Conservation (phyloP, 2,888 invertebrate species). For the Phorcus lineatus region DNA sequence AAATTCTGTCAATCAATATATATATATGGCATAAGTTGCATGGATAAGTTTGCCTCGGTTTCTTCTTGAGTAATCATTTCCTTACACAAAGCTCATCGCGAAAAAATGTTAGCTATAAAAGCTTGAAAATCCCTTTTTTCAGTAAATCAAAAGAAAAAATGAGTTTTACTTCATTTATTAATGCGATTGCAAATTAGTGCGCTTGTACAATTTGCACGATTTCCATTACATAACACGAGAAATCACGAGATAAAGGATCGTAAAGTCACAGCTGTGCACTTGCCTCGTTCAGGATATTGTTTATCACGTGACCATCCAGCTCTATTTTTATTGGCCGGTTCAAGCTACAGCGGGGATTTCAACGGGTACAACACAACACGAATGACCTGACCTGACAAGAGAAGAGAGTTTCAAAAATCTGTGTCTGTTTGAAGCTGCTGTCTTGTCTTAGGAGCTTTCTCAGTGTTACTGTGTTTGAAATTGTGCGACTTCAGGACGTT, state of each 20-base stretch:
- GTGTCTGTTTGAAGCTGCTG: constrained; percentile 12
- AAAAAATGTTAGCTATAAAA: no score
- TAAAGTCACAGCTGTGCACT: constrained; percentile 14
- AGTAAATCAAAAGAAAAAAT: not conserved
- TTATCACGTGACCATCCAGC: constrained; percentile 53
- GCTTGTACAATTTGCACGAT: constrained; percentile 3
- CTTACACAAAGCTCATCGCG: no score
- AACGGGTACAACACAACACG: constrained; percentile 49
- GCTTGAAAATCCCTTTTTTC: no score
- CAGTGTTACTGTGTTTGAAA: no score
- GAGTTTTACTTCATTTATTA: not conserved
- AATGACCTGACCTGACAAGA: constrained; percentile 1
- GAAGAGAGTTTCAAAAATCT: constrained; percentile 8
- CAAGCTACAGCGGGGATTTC: constrained; percentile 66
- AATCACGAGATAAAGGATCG: constrained; percentile 6
- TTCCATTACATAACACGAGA: not conserved
- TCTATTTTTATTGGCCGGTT: constrained; percentile 61
- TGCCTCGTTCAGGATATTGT: constrained; percentile 36
- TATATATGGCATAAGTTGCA: no score
- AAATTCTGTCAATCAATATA: no score
- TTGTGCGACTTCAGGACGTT: no score
- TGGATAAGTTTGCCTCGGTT: no score
- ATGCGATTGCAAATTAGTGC: not conserved
- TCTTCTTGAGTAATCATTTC: no score
- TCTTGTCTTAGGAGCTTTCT: not conserved